Percentiles rank a stretch among this genome's conserved stretches.
These are phyloP conservation scores for Agrotis clavis DNA, from an alignment of 2,888 invertebrate genomes.

Conservation along the genomic window DNA sequence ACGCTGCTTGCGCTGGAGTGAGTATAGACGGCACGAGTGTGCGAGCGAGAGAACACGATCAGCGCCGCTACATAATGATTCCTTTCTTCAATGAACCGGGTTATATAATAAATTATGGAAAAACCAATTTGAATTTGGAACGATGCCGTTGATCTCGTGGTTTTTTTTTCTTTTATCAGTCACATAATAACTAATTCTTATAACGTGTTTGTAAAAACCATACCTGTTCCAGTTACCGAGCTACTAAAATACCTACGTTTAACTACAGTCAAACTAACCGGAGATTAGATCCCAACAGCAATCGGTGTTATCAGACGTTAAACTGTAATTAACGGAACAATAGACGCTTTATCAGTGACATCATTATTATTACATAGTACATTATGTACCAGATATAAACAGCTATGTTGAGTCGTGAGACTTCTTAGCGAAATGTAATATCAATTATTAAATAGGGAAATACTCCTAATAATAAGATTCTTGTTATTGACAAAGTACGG, in stretches of 20 bases:
- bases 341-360: slow-evolving; percentile 50
- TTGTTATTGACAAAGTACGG: neutral
- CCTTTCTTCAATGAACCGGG: no score
- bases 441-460: neutral
- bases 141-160: no score
- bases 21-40: no score
- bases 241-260: neutral
- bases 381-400: slow-evolving; percentile 18
- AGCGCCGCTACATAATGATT: no score
- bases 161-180: no score
- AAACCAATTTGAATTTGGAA: no score
- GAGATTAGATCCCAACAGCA: slow-evolving; percentile 44
- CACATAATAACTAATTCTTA: no score
- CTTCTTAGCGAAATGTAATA: slow-evolving; percentile 5
- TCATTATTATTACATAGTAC: slow-evolving; percentile 34
- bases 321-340: slow-evolving; percentile 63
- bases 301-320: slow-evolving; percentile 35
- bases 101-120: no score
- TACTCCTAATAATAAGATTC: neutral
- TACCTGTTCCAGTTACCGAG: neutral
- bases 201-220: no score
- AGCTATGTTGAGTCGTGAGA: slow-evolving; percentile 6
- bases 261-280: slow-evolving; percentile 34
- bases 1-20: no score
- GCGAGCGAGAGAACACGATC: no score